Percentiles rank a stretch among this genome's conserved stretches.
Conservation (phyloP, 2,888 invertebrate species). For the Tuta absoluta region DNA sequence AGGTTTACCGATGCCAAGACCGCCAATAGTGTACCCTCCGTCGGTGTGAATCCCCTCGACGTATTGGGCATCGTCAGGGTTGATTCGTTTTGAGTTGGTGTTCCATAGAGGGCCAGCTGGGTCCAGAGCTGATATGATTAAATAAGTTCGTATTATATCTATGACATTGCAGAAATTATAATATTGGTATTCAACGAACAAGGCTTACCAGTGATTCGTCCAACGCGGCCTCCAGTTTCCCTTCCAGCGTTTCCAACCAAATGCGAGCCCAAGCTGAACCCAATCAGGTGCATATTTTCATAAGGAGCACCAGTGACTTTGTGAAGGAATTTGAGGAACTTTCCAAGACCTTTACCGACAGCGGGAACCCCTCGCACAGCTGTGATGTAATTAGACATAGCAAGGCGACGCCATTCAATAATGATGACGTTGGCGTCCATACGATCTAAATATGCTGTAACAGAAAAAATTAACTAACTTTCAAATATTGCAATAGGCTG, state of each 20-base stretch:
- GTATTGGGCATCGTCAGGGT: constrained; percentile 50
- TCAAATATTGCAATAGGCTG: too few relatives aligned
- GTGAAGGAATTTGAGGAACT: constrained; percentile 49
- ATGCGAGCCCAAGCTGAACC: constrained; percentile 61
- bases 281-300: constrained; percentile 51
- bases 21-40: constrained; percentile 56
- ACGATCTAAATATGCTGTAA: constrained; percentile 44
- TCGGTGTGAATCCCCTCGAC: constrained; percentile 58
- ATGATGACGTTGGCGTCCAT: constrained; percentile 53
- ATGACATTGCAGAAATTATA: background rate
- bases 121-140: constrained; percentile 53
- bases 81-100: constrained; percentile 37
- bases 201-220: constrained; percentile 56
- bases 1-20: constrained; percentile 62
- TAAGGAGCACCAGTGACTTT: constrained; percentile 41
- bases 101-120: constrained; percentile 53
- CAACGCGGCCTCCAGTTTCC: constrained; percentile 45
- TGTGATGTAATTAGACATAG: constrained; percentile 47
- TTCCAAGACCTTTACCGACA: constrained; percentile 52
- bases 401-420: constrained; percentile 55
- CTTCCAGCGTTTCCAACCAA: constrained; percentile 55
- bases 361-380: constrained; percentile 50
- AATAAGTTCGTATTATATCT: background rate
- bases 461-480: too few relatives aligned
- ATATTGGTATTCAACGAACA: background rate